Evolutionary conservation across 2,888 invertebrate species (phyloP).

Genomic region (Elysia crispata): DNA sequence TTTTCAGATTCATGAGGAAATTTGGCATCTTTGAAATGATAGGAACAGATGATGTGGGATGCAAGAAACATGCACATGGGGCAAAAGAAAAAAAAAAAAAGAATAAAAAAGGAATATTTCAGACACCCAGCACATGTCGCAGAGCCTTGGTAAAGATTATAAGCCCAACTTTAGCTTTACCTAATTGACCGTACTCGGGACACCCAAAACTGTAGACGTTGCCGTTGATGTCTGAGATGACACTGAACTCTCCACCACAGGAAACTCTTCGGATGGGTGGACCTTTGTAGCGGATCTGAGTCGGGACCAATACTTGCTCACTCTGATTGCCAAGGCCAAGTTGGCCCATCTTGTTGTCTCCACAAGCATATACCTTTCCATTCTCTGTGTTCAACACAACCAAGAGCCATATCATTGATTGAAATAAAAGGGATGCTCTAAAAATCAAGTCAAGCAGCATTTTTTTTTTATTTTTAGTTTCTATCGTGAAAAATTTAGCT

Average conservation of each 20-base stretch:
- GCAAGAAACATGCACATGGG: no score
- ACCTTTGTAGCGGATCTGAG: conserved; percentile 79
- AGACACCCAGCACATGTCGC: no score
- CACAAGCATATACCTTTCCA: conserved; percentile 92
- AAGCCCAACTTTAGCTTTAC: conserved; percentile 60
- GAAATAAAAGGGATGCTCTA: no score
- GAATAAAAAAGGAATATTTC: no score
- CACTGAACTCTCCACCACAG: conserved; percentile 94
- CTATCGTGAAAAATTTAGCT: no score
- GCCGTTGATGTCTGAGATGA: conserved; percentile 92
- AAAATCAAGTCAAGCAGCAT: no score
- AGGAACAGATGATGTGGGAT: no score
- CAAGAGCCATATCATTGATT: not conserved
- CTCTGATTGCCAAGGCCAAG: conserved; percentile 88
- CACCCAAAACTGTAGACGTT: conserved; percentile 93
- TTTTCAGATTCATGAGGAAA: no score
- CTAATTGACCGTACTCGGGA: conserved; percentile 94
- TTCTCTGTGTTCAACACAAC: conserved; percentile 80
- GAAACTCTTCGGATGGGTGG: conserved; percentile 92
- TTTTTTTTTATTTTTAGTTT: no score
- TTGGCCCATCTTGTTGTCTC: conserved; percentile 94
- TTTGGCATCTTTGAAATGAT: no score
- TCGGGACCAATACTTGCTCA: conserved; percentile 78
- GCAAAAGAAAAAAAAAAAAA: no score
- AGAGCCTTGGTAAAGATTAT: no score